Conservation (phyloP, 2,113 vertebrate species). For the Origma solitaria region DNA sequence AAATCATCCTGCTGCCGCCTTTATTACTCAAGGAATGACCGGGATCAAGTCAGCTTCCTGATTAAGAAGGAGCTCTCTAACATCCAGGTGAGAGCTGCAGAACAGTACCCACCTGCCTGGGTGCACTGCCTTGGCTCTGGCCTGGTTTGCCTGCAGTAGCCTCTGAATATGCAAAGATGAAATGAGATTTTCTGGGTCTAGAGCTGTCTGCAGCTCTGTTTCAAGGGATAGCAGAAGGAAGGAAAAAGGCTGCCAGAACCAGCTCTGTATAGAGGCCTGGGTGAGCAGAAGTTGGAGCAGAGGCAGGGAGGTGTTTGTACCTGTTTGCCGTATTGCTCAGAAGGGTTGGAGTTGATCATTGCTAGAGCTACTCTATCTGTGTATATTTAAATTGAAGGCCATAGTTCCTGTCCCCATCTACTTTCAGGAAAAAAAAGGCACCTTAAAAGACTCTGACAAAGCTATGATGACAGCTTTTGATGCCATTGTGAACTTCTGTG, state of each 20-base stretch:
- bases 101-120: background rate
- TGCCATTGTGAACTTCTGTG: conserved; percentile 88
- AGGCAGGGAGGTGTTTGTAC: background rate
- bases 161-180: background rate
- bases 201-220: background rate
- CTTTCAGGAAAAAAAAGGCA: conserved; percentile 84
- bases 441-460: conserved; percentile 83
- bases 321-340: background rate
- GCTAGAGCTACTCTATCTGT: background rate
- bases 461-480: conserved; percentile 82
- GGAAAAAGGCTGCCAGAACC: background rate
- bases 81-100: conserved; percentile 74
- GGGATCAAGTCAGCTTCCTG: conserved; percentile 87
- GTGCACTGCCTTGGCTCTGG: background rate
- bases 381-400: background rate
- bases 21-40: conserved; percentile 89
- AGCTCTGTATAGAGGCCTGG: background rate
- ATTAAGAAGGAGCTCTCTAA: conserved; percentile 85
- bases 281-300: background rate
- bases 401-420: background rate
- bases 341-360: background rate
- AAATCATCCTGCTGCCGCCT: conserved; percentile 88
- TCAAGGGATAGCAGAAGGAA: background rate
- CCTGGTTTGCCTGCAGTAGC: background rate
- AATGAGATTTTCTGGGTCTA: background rate